Conservation (phyloP, 1,140 invertebrate genomes). For the Bombus affinis region DNA sequence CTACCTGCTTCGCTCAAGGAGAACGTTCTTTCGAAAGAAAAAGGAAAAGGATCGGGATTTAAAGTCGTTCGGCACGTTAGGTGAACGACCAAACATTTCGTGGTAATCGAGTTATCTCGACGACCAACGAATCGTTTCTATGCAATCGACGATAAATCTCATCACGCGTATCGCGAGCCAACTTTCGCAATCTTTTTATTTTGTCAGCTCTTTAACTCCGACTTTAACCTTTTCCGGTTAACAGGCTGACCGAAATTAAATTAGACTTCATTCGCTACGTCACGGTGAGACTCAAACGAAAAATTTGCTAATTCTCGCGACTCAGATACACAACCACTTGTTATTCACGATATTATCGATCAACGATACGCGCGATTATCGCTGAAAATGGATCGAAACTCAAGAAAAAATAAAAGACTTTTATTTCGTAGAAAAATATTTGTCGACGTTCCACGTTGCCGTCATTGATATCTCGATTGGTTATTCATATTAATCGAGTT, state of each 20-base stretch:
- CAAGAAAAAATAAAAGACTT: no score
- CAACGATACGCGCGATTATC: no score
- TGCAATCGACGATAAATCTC: slow-evolving; percentile 6
- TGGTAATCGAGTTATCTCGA: not conserved
- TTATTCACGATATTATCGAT: no score
- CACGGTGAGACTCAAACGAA: no score
- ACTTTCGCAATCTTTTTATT: slow-evolving; percentile 3
- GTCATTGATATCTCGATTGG: no score
- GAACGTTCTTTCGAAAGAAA: not conserved
- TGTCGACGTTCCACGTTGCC: no score
- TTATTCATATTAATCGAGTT: no score
- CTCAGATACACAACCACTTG: no score
- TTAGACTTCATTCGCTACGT: no score
- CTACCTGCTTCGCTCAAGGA: not conserved
- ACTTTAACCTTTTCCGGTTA: not conserved
- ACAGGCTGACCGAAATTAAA: not conserved
- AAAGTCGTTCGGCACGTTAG: not conserved
- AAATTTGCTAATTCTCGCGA: no score
- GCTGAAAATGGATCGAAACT: no score
- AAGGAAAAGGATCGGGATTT: not conserved
- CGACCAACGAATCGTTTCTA: not conserved
- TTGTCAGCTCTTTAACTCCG: not conserved
- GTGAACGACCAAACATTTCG: not conserved
- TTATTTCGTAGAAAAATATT: no score
- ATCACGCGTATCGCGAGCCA: not conserved